Percentiles rank a stretch among this genome's conserved stretches.
Evolutionary conservation across 2,797 vertebrate genomes (phyloP).

Genomic region (Mus spretus): DNA sequence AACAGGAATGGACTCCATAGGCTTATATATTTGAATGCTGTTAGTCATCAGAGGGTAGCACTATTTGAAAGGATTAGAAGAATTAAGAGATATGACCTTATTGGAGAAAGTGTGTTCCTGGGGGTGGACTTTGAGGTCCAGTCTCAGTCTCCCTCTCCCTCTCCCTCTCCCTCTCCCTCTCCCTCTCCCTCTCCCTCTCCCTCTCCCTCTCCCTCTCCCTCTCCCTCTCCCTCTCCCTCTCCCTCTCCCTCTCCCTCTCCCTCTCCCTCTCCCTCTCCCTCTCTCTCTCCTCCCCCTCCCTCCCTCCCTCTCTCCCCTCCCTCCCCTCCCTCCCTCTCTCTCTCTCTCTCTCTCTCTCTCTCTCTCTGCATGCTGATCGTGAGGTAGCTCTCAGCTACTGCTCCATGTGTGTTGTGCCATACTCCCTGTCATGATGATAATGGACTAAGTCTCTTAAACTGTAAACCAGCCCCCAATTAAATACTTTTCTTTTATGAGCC

Average conservation of each 20-base stretch:
- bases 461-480: neutral
- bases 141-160: neutral
- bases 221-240: too few species aligned
- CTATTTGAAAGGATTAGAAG: neutral
- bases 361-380: neutral
- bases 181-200: too few species aligned
- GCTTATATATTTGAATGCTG: neutral
- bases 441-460: neutral
- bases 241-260: neutral
- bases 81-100: neutral
- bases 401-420: too few species aligned
- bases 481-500: neutral
- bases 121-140: neutral
- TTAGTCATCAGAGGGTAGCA: neutral
- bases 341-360: neutral
- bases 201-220: neutral
- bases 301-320: neutral
- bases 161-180: too few species aligned
- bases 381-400: neutral
- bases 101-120: neutral
- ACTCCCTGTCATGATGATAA: neutral
- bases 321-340: too few species aligned
- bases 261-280: neutral
- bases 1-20: neutral
- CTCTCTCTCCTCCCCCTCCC: neutral